phyloP scores from a whole-genome alignment of 2,797 vertebrate genomes.

The Distichodus sexfasciatus region DNA sequence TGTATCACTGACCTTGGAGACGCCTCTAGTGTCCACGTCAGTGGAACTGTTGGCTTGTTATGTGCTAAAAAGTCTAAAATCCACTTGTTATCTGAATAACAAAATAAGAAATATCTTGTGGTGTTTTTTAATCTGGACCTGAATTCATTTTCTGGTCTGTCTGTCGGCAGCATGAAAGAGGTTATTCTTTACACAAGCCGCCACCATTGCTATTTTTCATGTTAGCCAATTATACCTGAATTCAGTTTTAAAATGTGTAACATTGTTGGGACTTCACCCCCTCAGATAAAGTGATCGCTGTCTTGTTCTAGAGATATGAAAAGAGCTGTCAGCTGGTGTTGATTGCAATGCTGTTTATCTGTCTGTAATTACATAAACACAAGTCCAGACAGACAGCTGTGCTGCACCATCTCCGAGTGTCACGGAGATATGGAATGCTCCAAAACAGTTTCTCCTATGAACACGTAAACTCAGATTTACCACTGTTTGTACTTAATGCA shows the following conservation, averaged over 20 bases:
- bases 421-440: neutral
- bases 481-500: no score
- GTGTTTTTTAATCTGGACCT: neutral
- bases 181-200: no score
- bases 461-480: no score
- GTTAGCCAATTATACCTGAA: no score
- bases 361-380: neutral
- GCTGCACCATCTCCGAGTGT: neutral
- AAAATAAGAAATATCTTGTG: neutral
- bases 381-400: no score
- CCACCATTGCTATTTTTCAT: no score
- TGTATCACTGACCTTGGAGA: conserved; percentile 25
- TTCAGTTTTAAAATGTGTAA: no score
- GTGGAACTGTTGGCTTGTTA: neutral
- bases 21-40: neutral
- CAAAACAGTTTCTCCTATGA: no score
- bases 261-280: neutral
- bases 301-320: neutral
- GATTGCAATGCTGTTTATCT: conserved; percentile 4
- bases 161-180: no score
- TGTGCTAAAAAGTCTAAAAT: conserved; percentile 25
- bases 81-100: conserved; percentile 20
- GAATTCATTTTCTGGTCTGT: no score
- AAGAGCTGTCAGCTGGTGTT: neutral
- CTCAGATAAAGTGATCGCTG: neutral